These are phyloP conservation scores for Ciconia maguari DNA, from an alignment of 2,113 vertebrate genomes.

Conservation along the genomic window DNA sequence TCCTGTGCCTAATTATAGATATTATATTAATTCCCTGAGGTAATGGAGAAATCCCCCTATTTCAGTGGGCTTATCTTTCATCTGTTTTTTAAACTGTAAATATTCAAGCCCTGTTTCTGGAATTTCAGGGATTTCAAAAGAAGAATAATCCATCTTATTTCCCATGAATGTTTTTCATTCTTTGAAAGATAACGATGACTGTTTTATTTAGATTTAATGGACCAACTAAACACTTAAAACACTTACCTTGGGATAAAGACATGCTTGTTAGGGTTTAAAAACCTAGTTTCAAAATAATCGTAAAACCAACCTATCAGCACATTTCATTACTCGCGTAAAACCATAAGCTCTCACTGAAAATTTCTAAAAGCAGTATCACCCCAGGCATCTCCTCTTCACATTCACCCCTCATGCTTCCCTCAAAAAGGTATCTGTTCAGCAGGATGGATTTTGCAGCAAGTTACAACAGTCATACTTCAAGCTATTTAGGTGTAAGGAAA, in stretches of 20 bases:
- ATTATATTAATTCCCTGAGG: background rate
- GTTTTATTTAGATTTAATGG: background rate
- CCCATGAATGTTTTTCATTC: conserved; percentile 6
- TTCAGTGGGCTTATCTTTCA: background rate
- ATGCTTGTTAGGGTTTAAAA: conserved; percentile 1
- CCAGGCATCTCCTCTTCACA: background rate
- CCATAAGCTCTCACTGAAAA: background rate
- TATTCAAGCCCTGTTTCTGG: background rate
- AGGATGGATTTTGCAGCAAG: background rate
- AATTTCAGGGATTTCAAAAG: conserved; percentile 20
- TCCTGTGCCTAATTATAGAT: background rate
- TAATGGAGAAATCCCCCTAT: background rate
- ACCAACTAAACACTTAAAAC: background rate
- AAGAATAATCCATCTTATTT: background rate
- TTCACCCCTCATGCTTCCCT: background rate
- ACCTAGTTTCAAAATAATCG: background rate
- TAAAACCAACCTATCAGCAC: background rate
- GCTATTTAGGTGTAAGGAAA: background rate
- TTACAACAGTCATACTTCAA: background rate
- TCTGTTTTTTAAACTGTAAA: background rate
- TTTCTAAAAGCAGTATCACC: background rate
- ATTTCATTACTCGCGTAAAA: background rate
- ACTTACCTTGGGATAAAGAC: background rate
- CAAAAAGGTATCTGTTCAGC: background rate
- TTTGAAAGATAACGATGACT: background rate